Conservation (phyloP, 2,797 vertebrate species). For the Sebastes vulpes region DNA sequence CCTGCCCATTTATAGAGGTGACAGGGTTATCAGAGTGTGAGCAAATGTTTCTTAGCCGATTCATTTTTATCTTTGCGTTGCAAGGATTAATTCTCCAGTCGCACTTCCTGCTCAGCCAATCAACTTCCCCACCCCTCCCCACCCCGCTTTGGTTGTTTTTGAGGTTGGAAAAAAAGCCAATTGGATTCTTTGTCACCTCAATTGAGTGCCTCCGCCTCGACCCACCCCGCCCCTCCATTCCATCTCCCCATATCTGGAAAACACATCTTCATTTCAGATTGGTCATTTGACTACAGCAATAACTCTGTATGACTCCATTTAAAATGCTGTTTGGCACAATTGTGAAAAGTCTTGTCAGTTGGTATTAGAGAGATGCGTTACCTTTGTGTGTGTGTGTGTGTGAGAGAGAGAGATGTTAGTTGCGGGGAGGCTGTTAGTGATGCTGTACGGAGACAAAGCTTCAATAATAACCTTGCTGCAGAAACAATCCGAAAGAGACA, state of each 20-base stretch:
- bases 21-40: constrained; percentile 63
- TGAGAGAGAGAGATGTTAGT: constrained; percentile 3
- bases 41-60: constrained; percentile 28
- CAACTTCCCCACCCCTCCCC: constrained; percentile 11
- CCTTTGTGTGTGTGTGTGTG: background rate
- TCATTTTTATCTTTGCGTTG: constrained; percentile 52
- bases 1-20: constrained; percentile 26
- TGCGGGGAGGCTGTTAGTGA: constrained; percentile 21
- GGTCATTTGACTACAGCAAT: constrained; percentile 68
- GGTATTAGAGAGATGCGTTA: constrained; percentile 64
- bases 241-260: constrained; percentile 59
- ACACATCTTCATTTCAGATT: constrained; percentile 65
- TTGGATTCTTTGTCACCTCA: constrained; percentile 71
- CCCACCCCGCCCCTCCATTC: background rate
- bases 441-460: constrained; percentile 50
- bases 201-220: constrained; percentile 15
- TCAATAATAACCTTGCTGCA: constrained; percentile 58
- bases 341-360: constrained; percentile 66
- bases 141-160: constrained; percentile 36
- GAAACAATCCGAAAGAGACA: constrained; percentile 61
- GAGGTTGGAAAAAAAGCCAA: constrained; percentile 31
- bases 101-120: constrained; percentile 48
- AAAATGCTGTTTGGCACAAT: constrained; percentile 62
- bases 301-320: constrained; percentile 71
- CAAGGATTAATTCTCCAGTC: constrained; percentile 56